A percentile compares a stretch with the other conserved stretches of the same genome.
phyloP scores from a whole-genome alignment of 2,113 vertebrate genomes.

The Illadopsis cleaveri region DNA sequence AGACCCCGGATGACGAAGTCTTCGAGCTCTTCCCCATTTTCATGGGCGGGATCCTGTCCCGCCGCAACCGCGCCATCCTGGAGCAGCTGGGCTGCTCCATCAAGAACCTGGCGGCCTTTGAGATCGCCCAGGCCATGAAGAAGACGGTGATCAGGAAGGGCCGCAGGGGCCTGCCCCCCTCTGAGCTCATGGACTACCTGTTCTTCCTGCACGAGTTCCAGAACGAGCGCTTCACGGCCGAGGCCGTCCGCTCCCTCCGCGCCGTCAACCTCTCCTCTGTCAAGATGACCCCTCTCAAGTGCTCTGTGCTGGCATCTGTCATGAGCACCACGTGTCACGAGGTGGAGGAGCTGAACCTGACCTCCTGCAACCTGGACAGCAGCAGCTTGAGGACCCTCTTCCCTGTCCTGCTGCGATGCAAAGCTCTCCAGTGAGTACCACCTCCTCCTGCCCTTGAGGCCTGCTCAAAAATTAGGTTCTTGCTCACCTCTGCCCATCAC shows the following conservation, averaged over 20 bases:
- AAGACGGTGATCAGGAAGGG: constrained; percentile 85
- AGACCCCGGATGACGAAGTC: constrained; percentile 72
- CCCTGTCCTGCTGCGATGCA: constrained; percentile 84
- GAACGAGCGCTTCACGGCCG: constrained; percentile 87
- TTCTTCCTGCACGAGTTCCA: constrained; percentile 96
- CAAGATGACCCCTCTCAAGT: constrained; percentile 92
- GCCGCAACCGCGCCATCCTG: constrained; percentile 85
- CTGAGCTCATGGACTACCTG: constrained; percentile 92
- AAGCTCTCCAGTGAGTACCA: constrained; percentile 85
- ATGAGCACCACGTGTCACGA: constrained; percentile 80
- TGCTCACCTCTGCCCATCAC: neutral
- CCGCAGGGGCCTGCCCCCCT: constrained; percentile 81
- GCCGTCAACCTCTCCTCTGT: constrained; percentile 80
- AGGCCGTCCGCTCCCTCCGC: constrained; percentile 84
- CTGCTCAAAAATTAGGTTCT: neutral
- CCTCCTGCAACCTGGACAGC: constrained; percentile 86
- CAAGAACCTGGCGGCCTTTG: constrained; percentile 86
- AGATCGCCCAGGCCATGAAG: constrained; percentile 87
- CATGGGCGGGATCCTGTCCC: constrained; percentile 92
- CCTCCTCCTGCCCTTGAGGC: neutral
- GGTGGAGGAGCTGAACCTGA: constrained; percentile 86
- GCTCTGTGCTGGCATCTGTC: constrained; percentile 85
- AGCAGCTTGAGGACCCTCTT: constrained; percentile 77
- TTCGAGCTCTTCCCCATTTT: constrained; percentile 98
- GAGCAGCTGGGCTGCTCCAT: constrained; percentile 92